phyloP scores from a whole-genome alignment of 2,888 invertebrate genomes.

The Onchidella celtica region DNA sequence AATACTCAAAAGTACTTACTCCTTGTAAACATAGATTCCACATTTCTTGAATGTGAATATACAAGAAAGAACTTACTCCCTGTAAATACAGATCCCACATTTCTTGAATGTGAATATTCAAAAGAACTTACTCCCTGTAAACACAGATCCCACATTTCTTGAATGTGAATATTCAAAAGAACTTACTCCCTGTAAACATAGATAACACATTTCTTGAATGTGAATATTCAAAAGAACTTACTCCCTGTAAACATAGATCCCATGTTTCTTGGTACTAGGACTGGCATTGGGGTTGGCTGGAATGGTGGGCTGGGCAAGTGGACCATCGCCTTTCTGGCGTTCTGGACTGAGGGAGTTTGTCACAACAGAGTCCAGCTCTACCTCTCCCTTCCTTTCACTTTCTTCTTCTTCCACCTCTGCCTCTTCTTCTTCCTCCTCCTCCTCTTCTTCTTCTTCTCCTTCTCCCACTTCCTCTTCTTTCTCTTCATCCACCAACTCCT shows the following conservation, averaged over 20 bases:
- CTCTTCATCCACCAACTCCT: conserved; percentile 36
- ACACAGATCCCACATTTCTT: too few relatives aligned
- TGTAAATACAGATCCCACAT: too few relatives aligned
- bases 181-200: too few relatives aligned
- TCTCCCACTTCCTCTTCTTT: conserved; percentile 48
- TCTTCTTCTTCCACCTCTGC: conserved; percentile 39
- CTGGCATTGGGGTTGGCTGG: conserved; percentile 51
- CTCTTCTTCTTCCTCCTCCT: conserved; percentile 41
- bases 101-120: too few relatives aligned
- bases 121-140: too few relatives aligned
- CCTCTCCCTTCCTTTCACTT: conserved; percentile 39
- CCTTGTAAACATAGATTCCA: too few relatives aligned
- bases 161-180: neutral
- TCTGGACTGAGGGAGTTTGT: conserved; percentile 27
- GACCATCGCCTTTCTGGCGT: conserved; percentile 29
- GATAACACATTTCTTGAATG: too few relatives aligned
- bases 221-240: neutral
- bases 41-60: neutral
- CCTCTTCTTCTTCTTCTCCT: conserved; percentile 39
- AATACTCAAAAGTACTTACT: neutral
- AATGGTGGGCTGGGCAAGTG: conserved; percentile 55
- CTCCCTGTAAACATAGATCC: conserved; percentile 78
- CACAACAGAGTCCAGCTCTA: conserved; percentile 49
- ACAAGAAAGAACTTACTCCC: conserved; percentile 34
- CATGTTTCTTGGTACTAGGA: conserved; percentile 67